A percentile compares a stretch with the other conserved stretches of the same genome.
phyloP scores from a whole-genome alignment of 2,113 vertebrate genomes.

The Megaceryle maxima region DNA sequence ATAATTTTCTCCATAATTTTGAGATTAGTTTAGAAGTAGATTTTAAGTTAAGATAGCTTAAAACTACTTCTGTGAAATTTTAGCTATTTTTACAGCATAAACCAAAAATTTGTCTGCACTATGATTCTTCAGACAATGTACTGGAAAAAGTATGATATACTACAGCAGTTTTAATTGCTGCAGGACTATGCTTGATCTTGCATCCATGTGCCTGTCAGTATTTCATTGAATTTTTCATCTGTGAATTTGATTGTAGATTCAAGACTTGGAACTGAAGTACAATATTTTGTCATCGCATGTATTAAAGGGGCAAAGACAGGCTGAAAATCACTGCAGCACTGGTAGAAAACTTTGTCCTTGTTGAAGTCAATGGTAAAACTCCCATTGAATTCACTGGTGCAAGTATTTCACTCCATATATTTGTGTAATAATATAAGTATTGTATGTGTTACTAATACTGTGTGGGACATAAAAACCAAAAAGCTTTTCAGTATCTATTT shows the following conservation, averaged over 20 bases:
- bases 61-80: not conserved
- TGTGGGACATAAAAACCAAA: not conserved
- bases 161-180: slow-evolving; percentile 26
- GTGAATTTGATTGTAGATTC: no score
- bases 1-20: not conserved
- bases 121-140: not conserved
- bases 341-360: not conserved
- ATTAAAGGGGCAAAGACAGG: slow-evolving; percentile 6
- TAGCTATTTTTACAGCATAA: not conserved
- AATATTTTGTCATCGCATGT: slow-evolving; percentile 20
- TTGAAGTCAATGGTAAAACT: slow-evolving; percentile 10
- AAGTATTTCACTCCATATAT: slow-evolving; percentile 24
- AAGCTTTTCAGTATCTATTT: not conserved
- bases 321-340: not conserved
- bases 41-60: not conserved
- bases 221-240: no score
- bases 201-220: no score
- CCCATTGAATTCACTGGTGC: not conserved
- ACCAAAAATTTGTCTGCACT: not conserved
- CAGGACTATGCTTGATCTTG: no score
- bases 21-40: not conserved
- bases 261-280: slow-evolving; percentile 21
- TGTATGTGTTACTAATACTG: not conserved
- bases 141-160: not conserved
- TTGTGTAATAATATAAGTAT: not conserved